Evolutionary conservation across 2,797 vertebrate species (phyloP).

Genomic region (Onychomys arenicola): DNA sequence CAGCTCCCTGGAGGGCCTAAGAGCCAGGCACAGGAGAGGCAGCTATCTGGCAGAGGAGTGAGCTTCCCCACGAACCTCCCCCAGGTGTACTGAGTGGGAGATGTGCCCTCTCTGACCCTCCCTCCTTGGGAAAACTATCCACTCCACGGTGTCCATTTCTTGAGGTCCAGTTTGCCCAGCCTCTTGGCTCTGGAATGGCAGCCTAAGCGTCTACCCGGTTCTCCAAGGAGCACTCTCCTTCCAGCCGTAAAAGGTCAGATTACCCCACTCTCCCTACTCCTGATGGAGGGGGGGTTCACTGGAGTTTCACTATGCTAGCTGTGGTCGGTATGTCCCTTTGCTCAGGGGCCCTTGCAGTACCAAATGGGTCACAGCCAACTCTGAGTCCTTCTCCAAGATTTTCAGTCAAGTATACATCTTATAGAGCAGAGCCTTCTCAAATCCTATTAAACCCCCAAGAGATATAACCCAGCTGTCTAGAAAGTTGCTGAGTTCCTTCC

Average conservation of each 20-base stretch:
- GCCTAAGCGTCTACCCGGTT: neutral
- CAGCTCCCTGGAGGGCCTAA: neutral
- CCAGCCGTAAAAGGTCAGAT: neutral
- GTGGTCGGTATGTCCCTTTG: neutral
- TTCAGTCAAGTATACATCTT: neutral
- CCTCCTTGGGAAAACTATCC: neutral
- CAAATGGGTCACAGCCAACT: neutral
- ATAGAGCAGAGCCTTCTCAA: neutral
- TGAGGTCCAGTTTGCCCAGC: neutral
- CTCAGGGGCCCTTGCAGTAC: neutral
- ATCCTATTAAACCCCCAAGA: neutral
- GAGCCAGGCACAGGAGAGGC: neutral
- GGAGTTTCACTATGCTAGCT: too few species aligned
- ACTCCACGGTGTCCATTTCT: neutral
- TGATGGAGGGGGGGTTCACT: too few species aligned
- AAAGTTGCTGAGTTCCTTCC: neutral
- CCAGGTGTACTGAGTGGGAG: neutral
- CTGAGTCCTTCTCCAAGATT: neutral
- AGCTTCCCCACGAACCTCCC: neutral
- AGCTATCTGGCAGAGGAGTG: too few species aligned
- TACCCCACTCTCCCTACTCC: neutral
- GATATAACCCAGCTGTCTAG: neutral
- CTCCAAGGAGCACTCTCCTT: neutral
- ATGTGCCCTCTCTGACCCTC: too few species aligned
- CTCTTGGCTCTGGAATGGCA: neutral